A percentile compares a stretch with the other conserved stretches of the same genome.
Evolutionary conservation across 1,140 invertebrate species (phyloP).

Genomic region (Hypsibius dujardini): DNA sequence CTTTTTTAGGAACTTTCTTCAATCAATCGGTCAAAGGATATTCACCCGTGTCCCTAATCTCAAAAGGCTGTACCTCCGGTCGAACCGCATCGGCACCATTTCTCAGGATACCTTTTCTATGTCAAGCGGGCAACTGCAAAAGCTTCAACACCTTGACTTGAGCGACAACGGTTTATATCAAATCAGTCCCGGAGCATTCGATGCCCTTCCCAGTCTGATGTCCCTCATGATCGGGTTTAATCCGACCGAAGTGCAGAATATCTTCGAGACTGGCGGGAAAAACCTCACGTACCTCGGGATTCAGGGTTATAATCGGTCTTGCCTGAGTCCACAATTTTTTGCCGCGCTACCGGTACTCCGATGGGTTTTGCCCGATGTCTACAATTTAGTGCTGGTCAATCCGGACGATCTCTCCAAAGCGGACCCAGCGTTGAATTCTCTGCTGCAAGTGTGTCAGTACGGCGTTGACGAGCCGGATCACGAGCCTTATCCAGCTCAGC

Average conservation of each 20-base stretch:
- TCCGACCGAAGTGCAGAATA: constrained; percentile 52
- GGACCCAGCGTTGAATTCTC: neutral
- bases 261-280: constrained; percentile 32
- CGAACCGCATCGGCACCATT: constrained; percentile 56
- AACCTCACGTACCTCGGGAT: neutral
- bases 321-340: neutral
- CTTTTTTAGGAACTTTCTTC: constrained; percentile 62
- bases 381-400: neutral
- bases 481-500: too few species aligned
- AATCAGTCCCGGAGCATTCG: constrained; percentile 53
- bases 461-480: neutral
- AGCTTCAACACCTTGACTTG: constrained; percentile 54
- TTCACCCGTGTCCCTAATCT: constrained; percentile 55
- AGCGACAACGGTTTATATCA: constrained; percentile 56
- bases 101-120: constrained; percentile 46
- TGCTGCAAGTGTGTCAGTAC: neutral
- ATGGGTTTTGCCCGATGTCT: neutral
- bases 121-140: constrained; percentile 42
- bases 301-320: neutral
- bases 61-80: constrained; percentile 60
- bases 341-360: neutral
- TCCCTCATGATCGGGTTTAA: constrained; percentile 60
- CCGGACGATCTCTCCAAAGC: neutral
- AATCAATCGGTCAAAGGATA: constrained; percentile 50
- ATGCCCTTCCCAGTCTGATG: constrained; percentile 50